phyloP scores from a whole-genome alignment of 2,888 invertebrate species.

The Standfussiana lucernea region DNA sequence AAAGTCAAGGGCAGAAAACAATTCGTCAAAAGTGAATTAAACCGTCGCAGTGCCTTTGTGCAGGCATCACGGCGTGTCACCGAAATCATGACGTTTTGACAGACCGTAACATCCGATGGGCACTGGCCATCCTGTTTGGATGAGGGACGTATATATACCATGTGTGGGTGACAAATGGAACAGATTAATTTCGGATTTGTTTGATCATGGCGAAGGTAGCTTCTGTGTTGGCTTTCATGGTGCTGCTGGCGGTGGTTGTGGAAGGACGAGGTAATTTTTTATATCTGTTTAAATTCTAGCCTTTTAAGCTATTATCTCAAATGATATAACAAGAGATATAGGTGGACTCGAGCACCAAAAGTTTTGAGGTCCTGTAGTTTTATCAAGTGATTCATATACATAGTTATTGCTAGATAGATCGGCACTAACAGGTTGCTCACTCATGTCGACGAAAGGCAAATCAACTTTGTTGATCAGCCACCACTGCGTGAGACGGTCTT shows the following conservation, averaged over 20 bases:
- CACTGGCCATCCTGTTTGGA: constrained; percentile 57
- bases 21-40: constrained; percentile 67
- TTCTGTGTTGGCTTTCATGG: constrained; percentile 56
- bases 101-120: constrained; percentile 71
- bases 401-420: too few species aligned
- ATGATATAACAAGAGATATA: too few species aligned
- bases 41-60: constrained; percentile 69
- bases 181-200: constrained; percentile 36
- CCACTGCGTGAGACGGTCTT: neutral
- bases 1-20: constrained; percentile 70
- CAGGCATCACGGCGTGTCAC: constrained; percentile 70
- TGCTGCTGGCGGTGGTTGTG: constrained; percentile 61
- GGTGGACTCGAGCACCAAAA: too few species aligned
- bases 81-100: constrained; percentile 69
- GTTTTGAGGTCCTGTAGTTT: neutral
- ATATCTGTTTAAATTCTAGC: too few species aligned
- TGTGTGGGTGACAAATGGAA: constrained; percentile 33
- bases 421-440: neutral
- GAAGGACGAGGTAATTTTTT: constrained; percentile 65
- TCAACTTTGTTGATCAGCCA: neutral
- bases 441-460: neutral
- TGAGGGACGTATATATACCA: constrained; percentile 52
- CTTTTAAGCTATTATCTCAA: too few species aligned
- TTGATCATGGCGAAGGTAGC: constrained; percentile 61
- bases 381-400: neutral